Evolutionary conservation across 2,113 vertebrate species (phyloP).

Genomic region (Vicugna pacos): DNA sequence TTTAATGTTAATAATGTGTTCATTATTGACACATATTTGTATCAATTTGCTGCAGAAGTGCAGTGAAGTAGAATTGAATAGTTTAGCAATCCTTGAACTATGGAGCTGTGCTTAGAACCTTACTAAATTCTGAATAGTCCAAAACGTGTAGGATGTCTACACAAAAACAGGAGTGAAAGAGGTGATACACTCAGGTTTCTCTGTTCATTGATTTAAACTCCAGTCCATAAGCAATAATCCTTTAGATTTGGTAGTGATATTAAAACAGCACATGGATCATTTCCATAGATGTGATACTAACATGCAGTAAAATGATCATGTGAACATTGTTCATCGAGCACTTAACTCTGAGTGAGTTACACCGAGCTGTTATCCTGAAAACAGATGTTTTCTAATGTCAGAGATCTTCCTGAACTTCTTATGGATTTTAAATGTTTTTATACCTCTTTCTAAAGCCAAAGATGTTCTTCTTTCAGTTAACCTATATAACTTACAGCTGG

Average conservation of each 20-base stretch:
- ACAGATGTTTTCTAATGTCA: neutral
- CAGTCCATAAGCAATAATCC: neutral
- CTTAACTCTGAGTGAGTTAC: neutral
- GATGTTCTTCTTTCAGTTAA: slow-evolving; percentile 24
- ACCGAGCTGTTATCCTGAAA: neutral
- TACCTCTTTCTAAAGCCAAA: neutral
- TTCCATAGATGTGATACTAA: neutral
- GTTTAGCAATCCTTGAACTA: neutral
- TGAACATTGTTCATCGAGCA: neutral
- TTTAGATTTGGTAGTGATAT: neutral
- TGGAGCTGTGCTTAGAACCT: neutral
- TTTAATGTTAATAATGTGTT: slow-evolving; percentile 22
- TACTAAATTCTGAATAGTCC: neutral
- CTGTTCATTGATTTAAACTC: neutral
- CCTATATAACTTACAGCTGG: neutral
- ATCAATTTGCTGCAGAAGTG: neutral
- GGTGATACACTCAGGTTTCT: neutral
- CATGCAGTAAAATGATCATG: neutral
- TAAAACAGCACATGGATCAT: neutral
- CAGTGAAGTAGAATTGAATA: neutral
- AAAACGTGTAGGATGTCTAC: neutral
- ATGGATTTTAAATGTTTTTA: neutral
- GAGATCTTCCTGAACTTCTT: neutral
- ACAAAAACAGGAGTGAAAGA: neutral
- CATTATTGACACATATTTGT: neutral